Base-by-base conservation (phyloP, 1,140 invertebrate genomes). In the Drosophila arizonae region DNA sequence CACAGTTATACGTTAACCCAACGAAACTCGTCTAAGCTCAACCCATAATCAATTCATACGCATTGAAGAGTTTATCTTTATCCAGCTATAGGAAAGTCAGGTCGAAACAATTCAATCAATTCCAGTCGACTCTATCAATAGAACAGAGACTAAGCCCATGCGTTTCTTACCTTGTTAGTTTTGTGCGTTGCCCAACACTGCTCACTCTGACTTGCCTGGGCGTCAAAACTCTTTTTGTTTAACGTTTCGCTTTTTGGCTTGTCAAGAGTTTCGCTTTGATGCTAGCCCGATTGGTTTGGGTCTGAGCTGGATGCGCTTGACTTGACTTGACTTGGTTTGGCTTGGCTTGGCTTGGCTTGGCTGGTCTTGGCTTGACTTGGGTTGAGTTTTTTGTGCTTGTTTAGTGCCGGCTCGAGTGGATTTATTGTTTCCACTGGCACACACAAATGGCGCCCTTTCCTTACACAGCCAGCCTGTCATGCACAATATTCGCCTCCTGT, bases 371-470 rank as follows among this genome's bases (percentile, higher is more conserved):
- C 48, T 54, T 30, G n/a, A 39, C 26, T 4, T 48, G 54, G 62
- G 39, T 51, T 63, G 50, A 21, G 43, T 45, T 15, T 15, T 51
- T 51, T 72, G 57, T 39, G 48, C n/a, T 21, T 21, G 26, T 69
- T 50, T 43, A 21, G 30, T 65, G n/a, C 51, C 52, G 65, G 72
- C 41, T 73, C 69, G 55, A 87, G 82, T 87, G 82, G 84, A 87
- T 87, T 87, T 87, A 87, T 87, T 87, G 82, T 87, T 87, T 82
- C 84, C 67, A 79, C 76, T 77, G 76, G 82, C 79, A 81, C 87
- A 82, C 74, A 82, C 79, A 87, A 87, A 79, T 74, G 73, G 70
- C 75, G 75, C 24, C 43, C 54, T 58, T 63, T 69, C 36, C 17
- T 57, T 69, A 51, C 70, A 46, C 56, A 60, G 63, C 56, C 60